These are phyloP conservation scores for Pomatorhinus ruficollis DNA, from an alignment of 2,113 vertebrate species.

Conservation along the genomic window DNA sequence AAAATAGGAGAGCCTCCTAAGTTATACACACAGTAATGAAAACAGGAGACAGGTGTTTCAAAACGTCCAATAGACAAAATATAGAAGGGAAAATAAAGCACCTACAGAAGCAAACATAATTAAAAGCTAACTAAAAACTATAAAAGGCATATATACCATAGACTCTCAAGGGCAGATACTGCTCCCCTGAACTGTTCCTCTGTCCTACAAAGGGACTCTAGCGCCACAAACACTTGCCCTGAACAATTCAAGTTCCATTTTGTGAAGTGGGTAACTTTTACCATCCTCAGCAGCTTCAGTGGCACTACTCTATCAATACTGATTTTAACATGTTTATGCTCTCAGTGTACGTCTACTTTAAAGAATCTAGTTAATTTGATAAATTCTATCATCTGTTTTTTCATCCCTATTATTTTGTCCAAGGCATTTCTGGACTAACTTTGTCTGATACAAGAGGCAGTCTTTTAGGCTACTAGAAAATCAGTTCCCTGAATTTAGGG, in stretches of 20 bases:
- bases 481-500: background rate
- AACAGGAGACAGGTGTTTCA: constrained; percentile 7
- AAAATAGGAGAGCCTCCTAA: background rate
- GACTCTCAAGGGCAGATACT: background rate
- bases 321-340: background rate
- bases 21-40: background rate
- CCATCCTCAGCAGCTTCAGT: background rate
- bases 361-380: background rate
- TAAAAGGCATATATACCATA: background rate
- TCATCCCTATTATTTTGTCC: background rate
- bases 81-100: background rate
- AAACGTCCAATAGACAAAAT: background rate
- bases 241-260: background rate
- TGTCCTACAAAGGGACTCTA: background rate
- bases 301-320: background rate
- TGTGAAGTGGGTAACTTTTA: background rate
- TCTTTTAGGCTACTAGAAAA: background rate
- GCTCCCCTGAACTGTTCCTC: background rate
- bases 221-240: background rate
- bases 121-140: background rate
- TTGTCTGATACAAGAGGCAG: background rate
- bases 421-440: background rate
- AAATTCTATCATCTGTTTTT: background rate
- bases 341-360: background rate
- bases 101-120: background rate